Evolutionary conservation across 2,113 vertebrate genomes (phyloP), one percentile per base, ranked within the genome.

Genomic region (Odobenus rosmarus): DNA sequence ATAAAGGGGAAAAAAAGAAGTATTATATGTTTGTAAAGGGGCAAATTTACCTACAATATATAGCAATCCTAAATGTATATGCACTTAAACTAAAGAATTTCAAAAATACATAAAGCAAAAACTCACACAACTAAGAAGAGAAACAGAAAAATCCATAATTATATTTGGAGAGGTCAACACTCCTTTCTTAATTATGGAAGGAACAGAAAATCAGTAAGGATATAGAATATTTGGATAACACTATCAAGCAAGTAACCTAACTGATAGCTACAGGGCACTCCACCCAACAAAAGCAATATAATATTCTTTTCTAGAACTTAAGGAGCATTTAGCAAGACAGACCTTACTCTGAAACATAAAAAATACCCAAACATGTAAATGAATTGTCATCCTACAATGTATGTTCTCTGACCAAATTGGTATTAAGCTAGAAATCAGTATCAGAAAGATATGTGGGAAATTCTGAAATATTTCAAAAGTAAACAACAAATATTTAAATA

Each of bases 1-100:
- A 42, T 15, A 4, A 15, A 12, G 13, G 1, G 0, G 5, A 2
- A 3, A 46, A 21, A 18, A 69, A 19, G 51, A 36, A 2, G 33
- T 21, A 72, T 2, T 36, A 16, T 1, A 10, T 24, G 21, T 31
- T 83, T 59, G 82, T 8, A 71, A 87, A 39, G 14, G 26, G 24
- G 19, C 23, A 26, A 1, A 19, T 31, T 49, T 4, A 4, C 21
- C 51, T 31, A 39, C 31, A 46, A 79, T 31, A 26, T 1, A 18
- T 16, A 90, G 46, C 3, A 3, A 36, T n/a, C 51, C n/a, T 42
- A 15, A 31, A 3, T 26, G 11, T 21, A 3, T 31, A 16, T 9
- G 11, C 16, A 8, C 4, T 39, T 36, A 33, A 36, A 36, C 26
- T 39, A 28, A 3, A 79, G 49, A 55, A 80, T 21, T 59, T 55